phyloP scores from a whole-genome alignment of 2,113 vertebrate genomes.

The Rissa tridactyla region DNA sequence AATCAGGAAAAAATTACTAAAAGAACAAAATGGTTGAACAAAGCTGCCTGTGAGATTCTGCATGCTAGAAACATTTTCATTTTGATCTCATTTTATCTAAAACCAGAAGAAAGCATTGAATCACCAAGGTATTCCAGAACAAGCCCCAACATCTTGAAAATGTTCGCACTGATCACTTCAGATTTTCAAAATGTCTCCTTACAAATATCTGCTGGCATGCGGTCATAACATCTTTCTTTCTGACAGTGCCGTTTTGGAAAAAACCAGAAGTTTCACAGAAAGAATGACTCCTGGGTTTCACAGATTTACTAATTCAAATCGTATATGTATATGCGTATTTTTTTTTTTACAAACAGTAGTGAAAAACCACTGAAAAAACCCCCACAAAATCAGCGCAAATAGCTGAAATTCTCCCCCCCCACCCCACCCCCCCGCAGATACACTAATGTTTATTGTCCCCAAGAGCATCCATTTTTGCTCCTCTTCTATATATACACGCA shows the following conservation, averaged over 20 bases:
- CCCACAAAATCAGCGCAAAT: neutral
- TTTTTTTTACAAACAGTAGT: neutral
- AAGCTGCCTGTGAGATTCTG: neutral
- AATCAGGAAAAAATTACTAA: accelerated
- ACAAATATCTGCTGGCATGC: slow-evolving; percentile 1
- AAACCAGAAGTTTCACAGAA: neutral
- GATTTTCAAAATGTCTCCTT: slow-evolving; percentile 41
- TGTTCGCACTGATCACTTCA: neutral
- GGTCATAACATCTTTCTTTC: neutral
- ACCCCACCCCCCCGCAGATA: neutral
- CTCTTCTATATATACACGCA: neutral
- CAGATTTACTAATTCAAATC: neutral
- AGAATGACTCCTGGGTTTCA: neutral
- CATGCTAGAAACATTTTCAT: neutral
- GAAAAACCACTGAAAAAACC: neutral
- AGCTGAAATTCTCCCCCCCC: neutral
- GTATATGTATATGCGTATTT: neutral
- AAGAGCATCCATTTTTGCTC: slow-evolving; percentile 47
- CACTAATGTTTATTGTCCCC: slow-evolving; percentile 41
- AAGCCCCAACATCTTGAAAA: slow-evolving; percentile 10
- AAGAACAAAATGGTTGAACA: neutral
- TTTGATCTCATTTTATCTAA: neutral
- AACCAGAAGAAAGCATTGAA: neutral
- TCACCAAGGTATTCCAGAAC: neutral
- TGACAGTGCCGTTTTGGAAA: neutral